These are phyloP conservation scores for Oxycera nigricornis DNA, from an alignment of 2,888 invertebrate genomes.

Conservation along the genomic window DNA sequence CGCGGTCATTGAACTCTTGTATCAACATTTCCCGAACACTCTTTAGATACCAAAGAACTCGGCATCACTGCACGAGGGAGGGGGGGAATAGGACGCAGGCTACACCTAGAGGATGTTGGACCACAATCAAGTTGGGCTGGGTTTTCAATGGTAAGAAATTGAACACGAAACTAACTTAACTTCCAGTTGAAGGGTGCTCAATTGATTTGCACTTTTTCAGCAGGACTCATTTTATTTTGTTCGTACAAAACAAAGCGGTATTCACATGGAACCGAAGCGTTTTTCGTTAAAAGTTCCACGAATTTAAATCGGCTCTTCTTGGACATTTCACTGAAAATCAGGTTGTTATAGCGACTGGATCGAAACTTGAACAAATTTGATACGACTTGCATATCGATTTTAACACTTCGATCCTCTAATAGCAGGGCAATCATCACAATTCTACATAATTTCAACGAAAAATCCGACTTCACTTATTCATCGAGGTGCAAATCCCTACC, in stretches of 20 bases:
- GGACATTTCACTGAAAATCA: slow-evolving; percentile 1
- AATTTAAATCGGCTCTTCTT: slow-evolving; percentile 33
- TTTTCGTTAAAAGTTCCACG: background rate
- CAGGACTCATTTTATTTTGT: too few species aligned
- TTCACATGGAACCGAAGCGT: background rate
- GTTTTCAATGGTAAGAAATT: background rate
- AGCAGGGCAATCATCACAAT: background rate
- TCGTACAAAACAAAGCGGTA: background rate
- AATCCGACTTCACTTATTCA: background rate
- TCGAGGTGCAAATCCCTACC: background rate
- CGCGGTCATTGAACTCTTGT: slow-evolving; percentile 38
- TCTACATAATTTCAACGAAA: background rate
- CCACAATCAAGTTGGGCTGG: slow-evolving; percentile 5
- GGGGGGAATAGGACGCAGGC: background rate
- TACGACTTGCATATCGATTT: background rate
- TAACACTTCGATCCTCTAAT: background rate
- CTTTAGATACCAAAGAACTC: slow-evolving; percentile 10
- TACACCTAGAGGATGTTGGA: background rate
- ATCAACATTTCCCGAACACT: slow-evolving; percentile 25
- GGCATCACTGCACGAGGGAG: background rate
- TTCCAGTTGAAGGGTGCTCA: too few species aligned
- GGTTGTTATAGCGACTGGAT: slow-evolving; percentile 8
- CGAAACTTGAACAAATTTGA: background rate
- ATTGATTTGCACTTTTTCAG: too few species aligned
- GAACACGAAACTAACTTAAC: background rate